These are phyloP conservation scores for Nemotelus pantherinus DNA, from an alignment of 2,888 invertebrate genomes.

Conservation along the genomic window DNA sequence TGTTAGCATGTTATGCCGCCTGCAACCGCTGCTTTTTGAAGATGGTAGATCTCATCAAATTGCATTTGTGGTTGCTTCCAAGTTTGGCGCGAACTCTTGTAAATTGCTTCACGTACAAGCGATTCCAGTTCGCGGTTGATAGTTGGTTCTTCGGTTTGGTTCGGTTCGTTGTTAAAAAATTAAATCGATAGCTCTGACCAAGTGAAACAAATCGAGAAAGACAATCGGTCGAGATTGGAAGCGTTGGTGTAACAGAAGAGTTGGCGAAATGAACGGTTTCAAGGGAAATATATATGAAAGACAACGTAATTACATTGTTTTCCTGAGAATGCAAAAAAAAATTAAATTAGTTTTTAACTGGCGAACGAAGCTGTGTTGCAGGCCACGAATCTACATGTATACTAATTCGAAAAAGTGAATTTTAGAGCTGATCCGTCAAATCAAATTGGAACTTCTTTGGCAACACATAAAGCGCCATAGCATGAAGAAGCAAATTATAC, in stretches of 20 bases:
- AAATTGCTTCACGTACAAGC: slow-evolving; percentile 51
- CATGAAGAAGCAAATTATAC: slow-evolving; percentile 9
- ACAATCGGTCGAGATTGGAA: slow-evolving; percentile 21
- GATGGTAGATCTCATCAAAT: slow-evolving; percentile 19
- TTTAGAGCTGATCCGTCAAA: no score
- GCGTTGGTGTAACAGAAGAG: background rate
- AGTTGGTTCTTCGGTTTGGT: background rate
- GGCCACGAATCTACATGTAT: no score
- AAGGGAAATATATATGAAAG: background rate
- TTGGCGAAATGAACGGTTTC: background rate
- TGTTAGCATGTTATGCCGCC: slow-evolving; percentile 4
- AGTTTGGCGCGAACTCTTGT: slow-evolving; percentile 42
- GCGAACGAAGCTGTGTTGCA: no score
- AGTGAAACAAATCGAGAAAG: slow-evolving; percentile 40
- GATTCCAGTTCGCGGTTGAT: slow-evolving; percentile 45
- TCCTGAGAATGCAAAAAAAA: no score
- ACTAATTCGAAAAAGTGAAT: no score
- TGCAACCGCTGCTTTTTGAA: background rate
- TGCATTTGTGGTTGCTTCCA: slow-evolving; percentile 16
- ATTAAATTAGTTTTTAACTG: no score
- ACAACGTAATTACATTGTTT: no score
- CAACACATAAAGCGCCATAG: no score
- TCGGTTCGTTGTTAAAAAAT: slow-evolving; percentile 45
- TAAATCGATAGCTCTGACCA: slow-evolving; percentile 49
- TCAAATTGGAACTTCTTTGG: no score